Base-by-base conservation (phyloP, 2,797 vertebrate genomes). In the Meriones psammophilus region DNA sequence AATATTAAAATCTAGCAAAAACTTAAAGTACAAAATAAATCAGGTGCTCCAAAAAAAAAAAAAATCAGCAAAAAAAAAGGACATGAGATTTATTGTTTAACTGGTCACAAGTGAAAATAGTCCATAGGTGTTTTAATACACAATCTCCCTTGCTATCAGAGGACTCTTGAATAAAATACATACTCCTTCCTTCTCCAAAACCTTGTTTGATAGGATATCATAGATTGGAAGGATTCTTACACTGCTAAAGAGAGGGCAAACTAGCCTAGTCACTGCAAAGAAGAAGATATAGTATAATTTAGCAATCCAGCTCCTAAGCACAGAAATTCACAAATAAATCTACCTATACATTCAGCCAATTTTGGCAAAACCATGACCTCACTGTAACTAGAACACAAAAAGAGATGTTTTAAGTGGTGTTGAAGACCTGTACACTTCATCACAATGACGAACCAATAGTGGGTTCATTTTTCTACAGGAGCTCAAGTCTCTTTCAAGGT, bases 21-120 rank as follows among this genome's bases (percentile, higher is more conserved):
- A 50, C 68, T 84, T 92, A 93, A 93, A 46, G 96, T 92, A 50
- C 33, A 79, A 96, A 94, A 88, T 74, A 68, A 62, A 89, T 30
- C 6, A 71, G 56, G 20, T 92, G 88, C n/a, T 69, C 39, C 56
- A 69, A 13, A 88, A 39, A 39, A 60, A 92, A 91, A 69, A 13
- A 88, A 60, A 92, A 91, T 74, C 22, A 54, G 14, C 22, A 91
- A 69, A 18, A 42, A 42, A 60, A 92, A 74, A 66, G 30, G 5
- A 46, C 36, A 93, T 46, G 30, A 79, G 88, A 89, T 8, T 36
- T n/a, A 85, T n/a, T n/a, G 24, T 10, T 86, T 87, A 83, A 87
- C 39, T 74, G 36, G 36, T 74, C 28, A 71, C 30, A 95, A 92
- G 18, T 83, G 69, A 83, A 94, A 88, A 20, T 22, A n/a, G 24